Base-by-base conservation (phyloP, 2,113 vertebrate species). In the Colistium nudipinnis region DNA sequence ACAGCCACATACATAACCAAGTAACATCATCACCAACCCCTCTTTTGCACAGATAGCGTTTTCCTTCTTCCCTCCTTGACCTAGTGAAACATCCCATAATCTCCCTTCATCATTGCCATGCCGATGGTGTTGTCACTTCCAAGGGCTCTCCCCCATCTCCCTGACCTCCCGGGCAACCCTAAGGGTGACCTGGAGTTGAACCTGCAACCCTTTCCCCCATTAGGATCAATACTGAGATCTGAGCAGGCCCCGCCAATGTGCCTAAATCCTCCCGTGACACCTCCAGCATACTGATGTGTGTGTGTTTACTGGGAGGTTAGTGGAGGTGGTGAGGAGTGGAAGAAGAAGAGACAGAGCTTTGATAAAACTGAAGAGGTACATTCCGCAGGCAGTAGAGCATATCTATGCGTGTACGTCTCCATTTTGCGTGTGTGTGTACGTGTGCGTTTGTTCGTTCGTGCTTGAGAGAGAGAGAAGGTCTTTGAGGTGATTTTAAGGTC, bases 151-250 rank as follows among this genome's bases (percentile, higher is more conserved):
- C 81, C 69, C 52, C 60, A 73, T 83, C 73, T 62, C 54, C 51
- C 68, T 61, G 62, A 84, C 88, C 90, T 87, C 65, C 36, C 53
- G 76, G 71, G 84, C 85, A 86, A 88, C 84, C 86, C 85, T 14
- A 30, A 83, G 86, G 88, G 56, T 87, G 84, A 89, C 90, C 90
- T 75, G 70, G 79, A 87, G 80, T 83, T 91, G 88, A 91, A 91
- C 90, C 83, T 9, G 25, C 83, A 87, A 90, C 90, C 88, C 69
- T 80, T 74, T 80, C 74, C 79, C n/a, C 83, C 88, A 81, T 79
- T 69, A 60, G 79, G 84, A 91, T 91, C 87, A 84, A 89, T 89
- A 85, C 47, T 53, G 74, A 90, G 90, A 91, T 90, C 87, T 90
- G 81, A 90, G 87, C 69, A 1, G 68, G 20, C 81, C 39, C 74